Conservation (phyloP, 2,113 vertebrate species). For the Gymnorhina tibicen region DNA sequence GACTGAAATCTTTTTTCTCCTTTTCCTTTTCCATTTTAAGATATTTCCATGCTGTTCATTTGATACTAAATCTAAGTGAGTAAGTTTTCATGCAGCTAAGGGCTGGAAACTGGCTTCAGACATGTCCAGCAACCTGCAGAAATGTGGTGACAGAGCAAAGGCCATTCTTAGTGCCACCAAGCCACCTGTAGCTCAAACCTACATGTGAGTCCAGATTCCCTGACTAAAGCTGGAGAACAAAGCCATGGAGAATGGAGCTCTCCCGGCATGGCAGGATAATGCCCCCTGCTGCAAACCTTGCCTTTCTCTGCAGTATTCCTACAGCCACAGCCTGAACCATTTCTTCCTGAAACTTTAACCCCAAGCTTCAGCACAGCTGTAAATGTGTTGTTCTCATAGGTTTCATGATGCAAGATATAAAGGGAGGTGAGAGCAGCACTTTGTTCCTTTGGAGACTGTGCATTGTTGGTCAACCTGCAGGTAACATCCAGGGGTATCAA, state of each 20-base stretch:
- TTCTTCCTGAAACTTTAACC: not conserved
- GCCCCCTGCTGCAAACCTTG: fast-evolving
- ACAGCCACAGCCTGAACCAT: not conserved
- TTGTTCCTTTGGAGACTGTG: not conserved
- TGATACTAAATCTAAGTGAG: not conserved
- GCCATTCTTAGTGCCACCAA: not conserved
- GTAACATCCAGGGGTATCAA: not conserved
- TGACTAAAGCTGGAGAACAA: not conserved
- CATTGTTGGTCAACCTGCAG: not conserved
- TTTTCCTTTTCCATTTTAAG: not conserved
- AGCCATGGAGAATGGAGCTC: not conserved
- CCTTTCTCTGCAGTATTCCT: not conserved
- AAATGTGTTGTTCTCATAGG: not conserved
- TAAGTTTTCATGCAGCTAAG: not conserved
- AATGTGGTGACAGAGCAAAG: not conserved
- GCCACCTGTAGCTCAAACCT: not conserved
- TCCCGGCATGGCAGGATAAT: not conserved
- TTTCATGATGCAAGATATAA: not conserved
- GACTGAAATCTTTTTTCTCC: not conserved
- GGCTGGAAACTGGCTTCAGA: not conserved
- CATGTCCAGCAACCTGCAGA: not conserved
- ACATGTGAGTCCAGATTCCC: not conserved
- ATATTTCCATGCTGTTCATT: not conserved
- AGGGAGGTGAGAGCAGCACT: not conserved
- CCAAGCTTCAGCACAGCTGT: not conserved